phyloP scores from a whole-genome alignment of 2,888 invertebrate species.

The Blera fallax region DNA sequence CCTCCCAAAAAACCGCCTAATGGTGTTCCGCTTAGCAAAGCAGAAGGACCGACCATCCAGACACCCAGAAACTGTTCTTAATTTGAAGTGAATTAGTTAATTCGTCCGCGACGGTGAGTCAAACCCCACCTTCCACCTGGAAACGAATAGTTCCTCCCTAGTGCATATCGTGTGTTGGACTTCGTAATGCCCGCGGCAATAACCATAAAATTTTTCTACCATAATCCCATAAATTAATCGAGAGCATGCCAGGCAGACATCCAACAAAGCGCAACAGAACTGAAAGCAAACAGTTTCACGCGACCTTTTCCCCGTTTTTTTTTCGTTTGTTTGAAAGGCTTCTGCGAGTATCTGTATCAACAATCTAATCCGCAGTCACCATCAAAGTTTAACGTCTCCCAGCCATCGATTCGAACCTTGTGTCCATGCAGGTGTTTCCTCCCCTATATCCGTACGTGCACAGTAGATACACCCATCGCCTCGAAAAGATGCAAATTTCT shows the following conservation, averaged over 20 bases:
- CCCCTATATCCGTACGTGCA: neutral
- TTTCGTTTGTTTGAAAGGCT: neutral
- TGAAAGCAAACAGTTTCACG: neutral
- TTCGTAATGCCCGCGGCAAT: neutral
- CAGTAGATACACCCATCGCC: neutral
- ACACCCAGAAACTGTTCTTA: too few species aligned
- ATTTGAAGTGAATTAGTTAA: too few species aligned
- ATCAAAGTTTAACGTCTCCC: constrained; percentile 29
- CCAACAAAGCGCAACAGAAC: neutral
- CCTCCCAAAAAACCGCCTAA: too few species aligned
- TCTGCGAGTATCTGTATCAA: constrained; percentile 1
- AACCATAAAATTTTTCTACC: neutral
- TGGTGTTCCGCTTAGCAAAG: too few species aligned
- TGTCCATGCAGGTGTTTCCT: constrained; percentile 37
- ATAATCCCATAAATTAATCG: neutral
- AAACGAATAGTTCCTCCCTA: neutral
- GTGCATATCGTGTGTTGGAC: neutral
- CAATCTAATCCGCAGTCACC: constrained; percentile 38
- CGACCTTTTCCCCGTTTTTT: neutral
- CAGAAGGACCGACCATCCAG: too few species aligned
- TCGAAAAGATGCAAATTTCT: constrained; percentile 35
- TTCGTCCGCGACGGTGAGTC: too few species aligned
- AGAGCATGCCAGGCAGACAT: neutral
- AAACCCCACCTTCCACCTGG: too few species aligned
- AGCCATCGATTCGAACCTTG: constrained; percentile 13